Evolutionary conservation across 30 jellyfish, hydroid and myxozoan species (phyloP).

Genomic region (Sanderia malayensis): DNA sequence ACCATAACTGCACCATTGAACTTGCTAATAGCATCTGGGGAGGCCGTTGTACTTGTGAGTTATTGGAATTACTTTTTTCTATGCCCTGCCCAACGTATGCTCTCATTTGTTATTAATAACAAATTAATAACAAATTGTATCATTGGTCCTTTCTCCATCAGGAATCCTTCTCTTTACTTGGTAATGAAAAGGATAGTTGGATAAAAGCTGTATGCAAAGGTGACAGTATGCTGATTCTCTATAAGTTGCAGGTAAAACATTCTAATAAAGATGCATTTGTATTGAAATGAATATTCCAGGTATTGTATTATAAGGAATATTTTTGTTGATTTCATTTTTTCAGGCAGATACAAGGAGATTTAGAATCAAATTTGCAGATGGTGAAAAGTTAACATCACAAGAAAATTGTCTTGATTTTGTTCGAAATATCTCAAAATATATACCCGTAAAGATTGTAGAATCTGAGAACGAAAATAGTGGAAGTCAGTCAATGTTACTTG

Average conservation of each 20-base stretch:
- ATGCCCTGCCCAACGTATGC: neutral
- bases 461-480: conserved; percentile 4
- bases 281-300: neutral
- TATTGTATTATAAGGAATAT: neutral
- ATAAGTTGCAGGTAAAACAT: conserved; percentile 31
- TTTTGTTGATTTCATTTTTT: neutral
- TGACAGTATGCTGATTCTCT: conserved; percentile 54
- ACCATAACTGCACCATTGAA: conserved; percentile 35
- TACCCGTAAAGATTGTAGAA: conserved; percentile 12
- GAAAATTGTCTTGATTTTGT: conserved; percentile 37
- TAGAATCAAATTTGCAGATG: conserved; percentile 32
- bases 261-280: neutral
- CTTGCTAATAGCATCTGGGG: conserved; percentile 43
- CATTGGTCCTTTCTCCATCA: no score
- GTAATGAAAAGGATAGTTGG: conserved; percentile 23
- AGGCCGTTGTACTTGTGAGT: conserved; percentile 24
- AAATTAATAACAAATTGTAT: no score
- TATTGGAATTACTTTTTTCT: neutral
- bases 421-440: conserved; percentile 3
- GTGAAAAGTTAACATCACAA: neutral
- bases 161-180: conserved; percentile 55
- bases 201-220: conserved; percentile 44
- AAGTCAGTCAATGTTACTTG: conserved; percentile 20
- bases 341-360: conserved; percentile 40
- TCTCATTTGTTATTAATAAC: no score